Evolutionary conservation across 2,888 invertebrate genomes (phyloP), one percentile per base, ranked within the genome.

Genomic region (Actias luna): DNA sequence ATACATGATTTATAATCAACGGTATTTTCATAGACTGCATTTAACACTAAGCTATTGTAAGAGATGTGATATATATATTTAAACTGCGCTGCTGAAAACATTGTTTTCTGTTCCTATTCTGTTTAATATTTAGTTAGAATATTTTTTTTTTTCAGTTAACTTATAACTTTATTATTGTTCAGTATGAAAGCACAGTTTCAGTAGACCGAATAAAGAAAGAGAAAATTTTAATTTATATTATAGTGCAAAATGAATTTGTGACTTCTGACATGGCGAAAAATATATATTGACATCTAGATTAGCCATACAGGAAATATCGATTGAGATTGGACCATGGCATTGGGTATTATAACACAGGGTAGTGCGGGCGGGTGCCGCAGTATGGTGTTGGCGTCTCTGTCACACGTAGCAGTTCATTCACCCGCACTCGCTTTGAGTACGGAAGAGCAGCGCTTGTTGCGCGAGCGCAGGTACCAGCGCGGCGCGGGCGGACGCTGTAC

Each of bases 371-470:
- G 62, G 65, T 42, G 60, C 36, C 42, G 33, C 59, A 62, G 33
- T 52, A 69, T 68, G 69, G 72, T 75, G 66, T 67, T 62, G 68
- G 59, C 66, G 74, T 91, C 91, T 80, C 88, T 70, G 80, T 92
- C 87, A 68, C 80, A 67, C 87, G 74, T 80, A 83, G 81, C 83
- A 88, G 91, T 91, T 92, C 92, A 89, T 90, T 90, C 88, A 92
- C 91, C 92, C 88, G 80, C 64, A 64, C 63, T 67, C 70, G 65
- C 71, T 76, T 69, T 75, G 83, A 87, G 87, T 87, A 82, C 90
- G 91, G 91, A 92, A 91, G 92, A 90, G 82, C 79, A 70, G 70
- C 70, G 66, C 63, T 57, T 61, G 74, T 71, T 71, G 85, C 85
- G 87, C 87, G 83, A 80, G 85, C 87, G 88, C 86, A 84, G 87